Percentiles rank a stretch among this genome's conserved stretches.
Evolutionary conservation across 1,140 invertebrate genomes (phyloP).

Genomic region (Heliothis subflexa): DNA sequence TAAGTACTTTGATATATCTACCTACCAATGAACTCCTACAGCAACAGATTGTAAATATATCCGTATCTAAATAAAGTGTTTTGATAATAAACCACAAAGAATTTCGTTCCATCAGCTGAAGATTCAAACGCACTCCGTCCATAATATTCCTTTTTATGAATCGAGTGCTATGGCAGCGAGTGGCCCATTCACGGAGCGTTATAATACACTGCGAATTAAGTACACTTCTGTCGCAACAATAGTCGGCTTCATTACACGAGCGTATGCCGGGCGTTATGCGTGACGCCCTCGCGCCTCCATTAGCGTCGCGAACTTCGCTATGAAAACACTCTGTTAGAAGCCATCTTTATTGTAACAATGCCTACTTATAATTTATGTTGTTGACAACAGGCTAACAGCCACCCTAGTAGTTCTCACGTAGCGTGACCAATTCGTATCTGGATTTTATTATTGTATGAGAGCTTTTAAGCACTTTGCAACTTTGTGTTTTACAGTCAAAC

Average conservation of each 20-base stretch:
- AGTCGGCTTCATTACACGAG: conserved; percentile 78
- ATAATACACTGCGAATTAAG: conserved; percentile 70
- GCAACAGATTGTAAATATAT: background rate
- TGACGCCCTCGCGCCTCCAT: conserved; percentile 76
- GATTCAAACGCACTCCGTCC: conserved; percentile 11
- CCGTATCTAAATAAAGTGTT: background rate
- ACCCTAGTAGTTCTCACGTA: conserved; percentile 55
- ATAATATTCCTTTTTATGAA: conserved; percentile 68
- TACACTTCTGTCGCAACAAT: conserved; percentile 77
- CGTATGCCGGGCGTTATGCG: conserved; percentile 77
- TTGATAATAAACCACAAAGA: conserved; percentile 31
- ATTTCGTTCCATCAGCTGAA: conserved; percentile 43
- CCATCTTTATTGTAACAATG: conserved; percentile 78
- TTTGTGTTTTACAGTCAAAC: background rate
- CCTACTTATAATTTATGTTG: conserved; percentile 81
- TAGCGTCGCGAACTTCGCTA: conserved; percentile 73
- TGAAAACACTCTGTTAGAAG: conserved; percentile 73
- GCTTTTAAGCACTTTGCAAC: conserved; percentile 37
- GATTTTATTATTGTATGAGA: conserved; percentile 71
- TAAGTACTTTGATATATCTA: too few species aligned
- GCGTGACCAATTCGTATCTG: conserved; percentile 62
- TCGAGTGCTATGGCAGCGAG: conserved; percentile 67
- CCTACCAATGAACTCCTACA: too few species aligned
- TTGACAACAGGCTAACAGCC: conserved; percentile 77
- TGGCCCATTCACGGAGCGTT: conserved; percentile 58